Evolutionary conservation across 2,797 vertebrate genomes (phyloP).

Genomic region (Squalus acanthias): DNA sequence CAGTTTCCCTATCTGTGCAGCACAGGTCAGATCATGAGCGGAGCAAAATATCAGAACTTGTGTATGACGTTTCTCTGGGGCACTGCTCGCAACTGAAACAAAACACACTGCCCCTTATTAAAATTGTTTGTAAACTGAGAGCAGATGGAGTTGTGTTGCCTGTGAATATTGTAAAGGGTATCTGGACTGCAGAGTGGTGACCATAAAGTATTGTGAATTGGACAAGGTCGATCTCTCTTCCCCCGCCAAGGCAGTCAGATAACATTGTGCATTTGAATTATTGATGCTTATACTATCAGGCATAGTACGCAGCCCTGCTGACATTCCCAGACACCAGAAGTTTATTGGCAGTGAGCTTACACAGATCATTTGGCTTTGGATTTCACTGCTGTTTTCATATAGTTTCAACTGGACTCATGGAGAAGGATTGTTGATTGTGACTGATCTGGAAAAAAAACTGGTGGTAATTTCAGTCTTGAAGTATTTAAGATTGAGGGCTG

Average conservation of each 20-base stretch:
- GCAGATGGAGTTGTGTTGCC: background rate
- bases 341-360: background rate
- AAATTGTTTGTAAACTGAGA: background rate
- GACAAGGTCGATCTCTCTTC: background rate
- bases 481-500: background rate
- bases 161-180: background rate
- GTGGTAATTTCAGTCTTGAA: background rate
- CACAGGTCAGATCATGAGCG: background rate
- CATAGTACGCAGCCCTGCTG: background rate
- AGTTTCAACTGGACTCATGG: background rate
- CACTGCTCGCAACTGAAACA: background rate
- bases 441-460: background rate
- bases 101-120: background rate
- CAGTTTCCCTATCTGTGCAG: background rate
- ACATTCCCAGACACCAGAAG: slow-evolving; percentile 4
- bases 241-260: background rate
- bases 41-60: background rate
- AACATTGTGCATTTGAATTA: background rate
- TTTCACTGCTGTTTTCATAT: background rate
- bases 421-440: background rate
- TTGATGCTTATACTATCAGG: background rate
- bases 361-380: background rate
- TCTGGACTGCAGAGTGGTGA: background rate
- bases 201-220: background rate
- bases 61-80: background rate